These are phyloP conservation scores for Callaeas wilsoni DNA, from an alignment of 2,113 vertebrate genomes.

Conservation along the genomic window DNA sequence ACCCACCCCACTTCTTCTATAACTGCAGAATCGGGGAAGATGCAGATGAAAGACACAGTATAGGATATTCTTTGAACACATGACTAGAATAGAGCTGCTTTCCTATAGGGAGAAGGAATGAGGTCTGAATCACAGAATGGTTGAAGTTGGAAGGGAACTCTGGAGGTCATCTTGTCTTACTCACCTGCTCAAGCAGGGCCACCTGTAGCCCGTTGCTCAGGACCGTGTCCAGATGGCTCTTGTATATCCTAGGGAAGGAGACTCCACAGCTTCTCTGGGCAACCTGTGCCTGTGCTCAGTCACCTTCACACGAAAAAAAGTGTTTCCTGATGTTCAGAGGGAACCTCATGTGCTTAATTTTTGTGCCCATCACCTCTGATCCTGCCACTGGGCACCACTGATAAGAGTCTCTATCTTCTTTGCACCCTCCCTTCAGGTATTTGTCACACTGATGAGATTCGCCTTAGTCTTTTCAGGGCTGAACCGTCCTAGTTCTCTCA, in stretches of 20 bases:
- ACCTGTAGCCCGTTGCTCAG: background rate
- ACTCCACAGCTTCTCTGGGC: background rate
- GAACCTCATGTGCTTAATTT: background rate
- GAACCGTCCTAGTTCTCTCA: background rate
- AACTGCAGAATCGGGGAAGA: background rate
- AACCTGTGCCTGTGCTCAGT: background rate
- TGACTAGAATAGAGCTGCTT: background rate
- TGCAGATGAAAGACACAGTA: background rate
- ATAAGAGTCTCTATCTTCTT: background rate
- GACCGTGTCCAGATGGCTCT: background rate
- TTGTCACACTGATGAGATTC: background rate
- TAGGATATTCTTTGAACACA: background rate
- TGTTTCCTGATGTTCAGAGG: background rate
- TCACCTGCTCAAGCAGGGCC: background rate
- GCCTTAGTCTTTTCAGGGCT: background rate
- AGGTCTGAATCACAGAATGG: background rate
- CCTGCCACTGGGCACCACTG: background rate
- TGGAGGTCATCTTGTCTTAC: background rate
- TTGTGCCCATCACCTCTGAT: background rate
- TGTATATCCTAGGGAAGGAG: too few relatives aligned
- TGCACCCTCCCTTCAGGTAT: background rate
- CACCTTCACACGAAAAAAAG: background rate
- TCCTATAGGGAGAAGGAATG: background rate
- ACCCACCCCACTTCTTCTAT: background rate
- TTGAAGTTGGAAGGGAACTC: background rate